Evolutionary conservation across 2,113 vertebrate species (phyloP).

Genomic region (Syrmaticus mikado): DNA sequence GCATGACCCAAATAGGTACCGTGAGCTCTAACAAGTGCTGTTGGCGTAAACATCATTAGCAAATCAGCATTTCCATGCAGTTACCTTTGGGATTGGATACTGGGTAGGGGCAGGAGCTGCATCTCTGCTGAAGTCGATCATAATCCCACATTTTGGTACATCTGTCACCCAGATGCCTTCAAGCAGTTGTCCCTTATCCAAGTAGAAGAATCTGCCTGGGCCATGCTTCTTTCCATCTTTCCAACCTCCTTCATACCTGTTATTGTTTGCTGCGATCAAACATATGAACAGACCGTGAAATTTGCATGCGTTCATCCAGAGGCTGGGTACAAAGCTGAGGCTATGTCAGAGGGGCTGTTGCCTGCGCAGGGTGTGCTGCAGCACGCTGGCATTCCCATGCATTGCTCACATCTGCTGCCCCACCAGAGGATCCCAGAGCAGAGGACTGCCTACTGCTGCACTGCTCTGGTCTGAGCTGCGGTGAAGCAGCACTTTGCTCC

Average conservation of each 20-base stretch:
- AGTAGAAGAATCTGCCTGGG: slow-evolving; percentile 82
- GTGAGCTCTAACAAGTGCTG: not conserved
- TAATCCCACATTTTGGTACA: slow-evolving; percentile 85
- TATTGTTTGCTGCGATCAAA: slow-evolving; percentile 77
- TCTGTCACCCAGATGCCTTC: slow-evolving; percentile 89
- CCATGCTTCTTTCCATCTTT: slow-evolving; percentile 87
- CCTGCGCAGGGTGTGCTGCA: accelerated
- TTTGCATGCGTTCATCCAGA: not conserved
- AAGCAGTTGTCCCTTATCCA: slow-evolving; percentile 85
- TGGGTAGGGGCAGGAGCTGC: slow-evolving; percentile 76
- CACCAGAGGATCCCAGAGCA: not conserved
- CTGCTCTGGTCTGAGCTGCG: not conserved
- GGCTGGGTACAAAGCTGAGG: not conserved
- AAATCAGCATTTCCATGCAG: not conserved
- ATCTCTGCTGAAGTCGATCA: slow-evolving; percentile 82
- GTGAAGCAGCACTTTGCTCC: not conserved
- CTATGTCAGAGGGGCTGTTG: not conserved
- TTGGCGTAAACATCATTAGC: not conserved
- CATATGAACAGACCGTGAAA: not conserved
- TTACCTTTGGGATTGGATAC: slow-evolving; percentile 90
- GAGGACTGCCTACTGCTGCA: not conserved
- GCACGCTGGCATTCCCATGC: accelerated
- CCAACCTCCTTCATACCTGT: slow-evolving; percentile 90
- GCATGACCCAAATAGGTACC: not conserved
- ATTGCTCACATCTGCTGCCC: not conserved